These are phyloP conservation scores for Nansenia antarctica DNA, from an alignment of 2,113 vertebrate genomes.

Conservation along the genomic window DNA sequence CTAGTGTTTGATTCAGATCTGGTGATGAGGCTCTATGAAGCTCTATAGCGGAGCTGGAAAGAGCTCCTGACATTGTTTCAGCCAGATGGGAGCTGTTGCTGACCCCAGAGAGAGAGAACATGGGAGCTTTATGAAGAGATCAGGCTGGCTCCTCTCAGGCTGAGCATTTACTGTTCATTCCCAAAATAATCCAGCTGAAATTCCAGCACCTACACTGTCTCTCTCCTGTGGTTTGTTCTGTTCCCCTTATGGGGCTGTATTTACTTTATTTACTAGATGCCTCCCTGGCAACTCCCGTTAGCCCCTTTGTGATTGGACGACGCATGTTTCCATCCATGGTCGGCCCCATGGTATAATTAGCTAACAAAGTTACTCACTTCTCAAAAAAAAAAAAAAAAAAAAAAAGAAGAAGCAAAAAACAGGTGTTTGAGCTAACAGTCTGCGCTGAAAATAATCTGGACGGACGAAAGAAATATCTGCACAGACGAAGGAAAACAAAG, in stretches of 20 bases:
- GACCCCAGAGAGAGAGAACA: background rate
- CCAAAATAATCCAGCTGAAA: background rate
- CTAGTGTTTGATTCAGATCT: too few species aligned
- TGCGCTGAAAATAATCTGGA: background rate
- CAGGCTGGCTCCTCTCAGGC: background rate
- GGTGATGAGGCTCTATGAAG: too few species aligned
- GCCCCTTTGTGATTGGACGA: background rate
- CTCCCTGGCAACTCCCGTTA: background rate
- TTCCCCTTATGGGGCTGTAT: background rate
- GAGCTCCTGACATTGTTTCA: background rate
- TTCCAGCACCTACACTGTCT: background rate
- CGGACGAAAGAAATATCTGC: background rate
- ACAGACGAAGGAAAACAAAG: too few species aligned
- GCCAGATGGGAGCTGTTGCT: background rate
- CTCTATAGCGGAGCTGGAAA: too few species aligned
- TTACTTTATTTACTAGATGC: background rate
- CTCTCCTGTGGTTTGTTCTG: background rate
- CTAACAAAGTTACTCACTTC: background rate
- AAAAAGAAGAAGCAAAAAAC: background rate
- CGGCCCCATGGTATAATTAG: slow-evolving; percentile 33
- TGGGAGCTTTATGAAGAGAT: background rate
- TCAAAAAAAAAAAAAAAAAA: slow-evolving; percentile 7
- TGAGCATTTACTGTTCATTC: background rate
- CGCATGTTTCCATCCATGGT: slow-evolving; percentile 5
- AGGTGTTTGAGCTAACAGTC: slow-evolving; percentile 1